Evolutionary conservation across 2,888 invertebrate species (phyloP).

Genomic region (Cremastobaeus sp.): DNA sequence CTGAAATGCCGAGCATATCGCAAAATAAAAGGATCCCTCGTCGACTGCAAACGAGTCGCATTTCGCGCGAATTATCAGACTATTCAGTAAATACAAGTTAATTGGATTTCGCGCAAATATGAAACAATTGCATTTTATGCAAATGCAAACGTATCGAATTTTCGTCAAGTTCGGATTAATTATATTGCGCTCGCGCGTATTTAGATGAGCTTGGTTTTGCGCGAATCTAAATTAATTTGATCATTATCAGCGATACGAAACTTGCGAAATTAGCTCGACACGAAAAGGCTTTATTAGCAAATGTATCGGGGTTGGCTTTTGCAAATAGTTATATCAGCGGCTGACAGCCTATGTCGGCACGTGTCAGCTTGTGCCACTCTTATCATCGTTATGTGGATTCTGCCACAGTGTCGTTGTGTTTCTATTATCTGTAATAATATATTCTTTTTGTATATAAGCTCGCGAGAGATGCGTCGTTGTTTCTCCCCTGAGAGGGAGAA

Average conservation of each 20-base stretch:
- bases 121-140: conserved; percentile 50
- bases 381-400: conserved; percentile 69
- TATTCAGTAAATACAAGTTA: conserved; percentile 41
- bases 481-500: conserved; percentile 61
- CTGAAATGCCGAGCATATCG: background rate
- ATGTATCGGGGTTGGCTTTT: conserved; percentile 62
- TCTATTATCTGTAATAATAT: conserved; percentile 78
- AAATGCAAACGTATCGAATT: conserved; percentile 51
- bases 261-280: conserved; percentile 56
- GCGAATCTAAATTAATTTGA: conserved; percentile 54
- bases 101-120: conserved; percentile 51
- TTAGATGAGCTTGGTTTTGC: conserved; percentile 46
- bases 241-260: conserved; percentile 47
- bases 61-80: conserved; percentile 44
- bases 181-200: conserved; percentile 43
- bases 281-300: conserved; percentile 58
- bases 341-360: conserved; percentile 64
- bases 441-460: conserved; percentile 72
- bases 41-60: conserved; percentile 7
- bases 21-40: conserved; percentile 17
- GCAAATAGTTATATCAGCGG: conserved; percentile 71
- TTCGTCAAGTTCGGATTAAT: conserved; percentile 50
- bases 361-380: conserved; percentile 70
- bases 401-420: conserved; percentile 67
- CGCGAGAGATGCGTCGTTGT: conserved; percentile 49